These are phyloP conservation scores for Astur gentilis DNA, from an alignment of 2,113 vertebrate genomes.

Conservation along the genomic window DNA sequence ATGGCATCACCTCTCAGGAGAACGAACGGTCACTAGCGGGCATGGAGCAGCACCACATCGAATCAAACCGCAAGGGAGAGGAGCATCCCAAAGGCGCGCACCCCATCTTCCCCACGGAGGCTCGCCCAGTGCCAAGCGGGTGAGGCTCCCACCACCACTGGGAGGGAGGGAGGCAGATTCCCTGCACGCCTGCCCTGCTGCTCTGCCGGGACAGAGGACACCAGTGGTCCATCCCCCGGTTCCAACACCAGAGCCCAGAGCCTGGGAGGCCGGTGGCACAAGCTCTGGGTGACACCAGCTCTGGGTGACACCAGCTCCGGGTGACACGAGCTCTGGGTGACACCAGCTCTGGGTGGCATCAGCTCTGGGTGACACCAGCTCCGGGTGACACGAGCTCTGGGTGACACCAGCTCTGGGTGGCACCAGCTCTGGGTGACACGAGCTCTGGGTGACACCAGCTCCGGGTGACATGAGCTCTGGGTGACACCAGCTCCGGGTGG, in stretches of 20 bases:
- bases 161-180: neutral
- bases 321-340: too few species aligned
- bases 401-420: neutral
- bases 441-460: neutral
- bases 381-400: neutral
- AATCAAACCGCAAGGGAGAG: neutral
- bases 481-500: neutral
- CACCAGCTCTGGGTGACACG: too few species aligned
- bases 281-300: neutral
- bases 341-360: neutral
- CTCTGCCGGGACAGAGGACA: neutral
- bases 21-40: neutral
- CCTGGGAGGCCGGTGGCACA: neutral
- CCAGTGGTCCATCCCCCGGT: fast-evolving
- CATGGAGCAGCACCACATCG: neutral
- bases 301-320: neutral
- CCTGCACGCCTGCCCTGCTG: neutral
- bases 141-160: neutral
- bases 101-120: neutral
- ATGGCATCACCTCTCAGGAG: neutral
- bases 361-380: neutral
- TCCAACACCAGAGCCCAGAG: neutral
- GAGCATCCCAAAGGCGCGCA: neutral
- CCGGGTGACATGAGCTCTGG: too few species aligned
- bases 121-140: fast-evolving